Evolutionary conservation across 2,113 vertebrate genomes (phyloP), one percentile per base, ranked within the genome.

Genomic region (Epinephelus lanceolatus): DNA sequence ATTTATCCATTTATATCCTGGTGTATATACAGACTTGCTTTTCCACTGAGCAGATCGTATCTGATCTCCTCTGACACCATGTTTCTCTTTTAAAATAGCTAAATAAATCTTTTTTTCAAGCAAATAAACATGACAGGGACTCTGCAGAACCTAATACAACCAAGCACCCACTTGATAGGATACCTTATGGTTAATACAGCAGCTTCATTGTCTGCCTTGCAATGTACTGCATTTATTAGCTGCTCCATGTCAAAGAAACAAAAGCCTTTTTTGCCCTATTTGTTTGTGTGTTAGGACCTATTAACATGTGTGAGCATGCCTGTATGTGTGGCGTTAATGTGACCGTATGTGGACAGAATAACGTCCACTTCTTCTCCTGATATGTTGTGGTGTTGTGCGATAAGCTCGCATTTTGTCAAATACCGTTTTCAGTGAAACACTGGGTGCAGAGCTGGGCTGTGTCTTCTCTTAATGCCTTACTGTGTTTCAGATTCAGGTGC

Each of bases 261-360:
- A 25, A 55, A 59, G 21, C 53, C 21, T 21, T 49, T 57, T 75
- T 71, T 78, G 12, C 59, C 71, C 3, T 65, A 21, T 52, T 65
- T 78, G 33, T 88, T 70, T 81, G 65, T 79, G 53, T 90, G 88
- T 40, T 63, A 63, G 86, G 89, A 84, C 51, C 59, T 83, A 89
- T 93, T 94, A 94, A 94, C 93, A 91, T 80, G 92, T 90, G 90
- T 94, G 87, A 86, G 93, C 93, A 94, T 94, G 94, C 85, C 70
- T 89, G 73, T 91, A 89, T 77, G 80, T 92, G 92, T 92, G 92
- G 71, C 68, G 92, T 93, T 91, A 85, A 25, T 49, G 89, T 93
- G 90, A 79, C 84, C 75, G 66, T 82, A 62, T 56, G 72, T 91
- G 91, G 92, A 86, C 86, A 82, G 76, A 87, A 73, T 17, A 37